phyloP scores from a whole-genome alignment of 2,113 vertebrate species.

The Gnathochromis pfefferi region DNA sequence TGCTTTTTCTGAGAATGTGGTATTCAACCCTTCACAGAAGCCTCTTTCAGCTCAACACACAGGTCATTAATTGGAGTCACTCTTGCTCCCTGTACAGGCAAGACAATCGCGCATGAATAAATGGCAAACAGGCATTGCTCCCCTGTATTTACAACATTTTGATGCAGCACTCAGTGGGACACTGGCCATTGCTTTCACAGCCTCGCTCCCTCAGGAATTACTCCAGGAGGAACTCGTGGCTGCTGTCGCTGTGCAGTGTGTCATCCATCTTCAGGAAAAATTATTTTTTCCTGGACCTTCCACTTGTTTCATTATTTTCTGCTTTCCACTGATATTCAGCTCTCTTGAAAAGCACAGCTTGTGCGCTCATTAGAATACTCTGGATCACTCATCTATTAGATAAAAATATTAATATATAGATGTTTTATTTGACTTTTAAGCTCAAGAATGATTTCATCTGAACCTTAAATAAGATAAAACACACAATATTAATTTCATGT shows the following conservation, averaged over 20 bases:
- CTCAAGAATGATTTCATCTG: not conserved
- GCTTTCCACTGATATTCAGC: not conserved
- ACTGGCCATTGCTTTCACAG: conserved; percentile 7
- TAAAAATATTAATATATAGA: not conserved
- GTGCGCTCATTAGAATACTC: not conserved
- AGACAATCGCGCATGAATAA: conserved; percentile 7
- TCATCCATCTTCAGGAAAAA: conserved; percentile 46
- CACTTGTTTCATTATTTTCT: conserved; percentile 2
- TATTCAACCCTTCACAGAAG: not conserved
- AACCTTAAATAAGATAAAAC: not conserved
- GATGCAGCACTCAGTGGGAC: conserved; percentile 32
- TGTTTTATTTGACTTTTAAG: not conserved
- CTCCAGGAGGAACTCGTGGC: conserved; percentile 7
- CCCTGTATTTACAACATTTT: conserved; percentile 26
- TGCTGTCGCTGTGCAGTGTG: not conserved
- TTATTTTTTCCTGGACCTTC: not conserved
- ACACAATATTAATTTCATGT: not conserved
- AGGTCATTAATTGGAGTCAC: not conserved
- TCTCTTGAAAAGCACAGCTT: not conserved
- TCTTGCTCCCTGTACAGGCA: not conserved
- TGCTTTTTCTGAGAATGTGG: not conserved
- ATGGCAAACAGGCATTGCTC: not conserved
- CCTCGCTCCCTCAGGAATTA: conserved; percentile 9
- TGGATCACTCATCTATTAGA: not conserved
- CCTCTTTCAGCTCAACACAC: not conserved